These are phyloP conservation scores for Lagopus muta DNA, from an alignment of 2,113 vertebrate species.

Conservation along the genomic window DNA sequence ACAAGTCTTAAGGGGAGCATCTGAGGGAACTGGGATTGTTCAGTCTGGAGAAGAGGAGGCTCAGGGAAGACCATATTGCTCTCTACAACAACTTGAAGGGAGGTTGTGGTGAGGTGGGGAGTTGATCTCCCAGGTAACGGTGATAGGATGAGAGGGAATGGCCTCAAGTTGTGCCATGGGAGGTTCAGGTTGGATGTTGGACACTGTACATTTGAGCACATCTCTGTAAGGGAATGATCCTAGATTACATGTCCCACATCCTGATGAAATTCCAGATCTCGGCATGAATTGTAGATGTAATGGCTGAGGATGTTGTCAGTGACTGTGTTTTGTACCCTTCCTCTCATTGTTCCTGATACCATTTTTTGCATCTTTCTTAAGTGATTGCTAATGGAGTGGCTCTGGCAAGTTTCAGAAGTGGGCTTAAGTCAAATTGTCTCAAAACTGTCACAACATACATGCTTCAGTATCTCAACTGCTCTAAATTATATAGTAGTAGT, in stretches of 20 bases:
- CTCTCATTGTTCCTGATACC: background rate
- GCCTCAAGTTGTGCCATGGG: no score
- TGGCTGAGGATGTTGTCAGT: background rate
- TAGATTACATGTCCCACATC: background rate
- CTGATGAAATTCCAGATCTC: background rate
- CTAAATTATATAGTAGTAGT: background rate
- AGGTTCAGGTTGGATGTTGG: background rate
- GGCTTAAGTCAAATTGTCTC: background rate
- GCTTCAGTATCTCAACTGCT: background rate
- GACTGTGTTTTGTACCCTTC: background rate
- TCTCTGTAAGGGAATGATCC: background rate
- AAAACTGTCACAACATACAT: background rate
- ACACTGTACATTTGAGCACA: background rate
- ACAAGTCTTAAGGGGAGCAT: no score
- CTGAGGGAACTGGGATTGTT: no score
- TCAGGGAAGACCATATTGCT: no score
- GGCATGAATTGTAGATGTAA: background rate
- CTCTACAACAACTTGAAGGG: no score
- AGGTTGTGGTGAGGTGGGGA: no score
- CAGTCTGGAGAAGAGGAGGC: no score
- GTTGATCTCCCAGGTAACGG: no score
- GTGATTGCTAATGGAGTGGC: background rate
- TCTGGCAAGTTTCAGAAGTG: background rate
- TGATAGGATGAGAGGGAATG: no score
- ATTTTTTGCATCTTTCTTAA: background rate